phyloP scores from a whole-genome alignment of 2,888 invertebrate species.

The Drosophila subsilvestris region DNA sequence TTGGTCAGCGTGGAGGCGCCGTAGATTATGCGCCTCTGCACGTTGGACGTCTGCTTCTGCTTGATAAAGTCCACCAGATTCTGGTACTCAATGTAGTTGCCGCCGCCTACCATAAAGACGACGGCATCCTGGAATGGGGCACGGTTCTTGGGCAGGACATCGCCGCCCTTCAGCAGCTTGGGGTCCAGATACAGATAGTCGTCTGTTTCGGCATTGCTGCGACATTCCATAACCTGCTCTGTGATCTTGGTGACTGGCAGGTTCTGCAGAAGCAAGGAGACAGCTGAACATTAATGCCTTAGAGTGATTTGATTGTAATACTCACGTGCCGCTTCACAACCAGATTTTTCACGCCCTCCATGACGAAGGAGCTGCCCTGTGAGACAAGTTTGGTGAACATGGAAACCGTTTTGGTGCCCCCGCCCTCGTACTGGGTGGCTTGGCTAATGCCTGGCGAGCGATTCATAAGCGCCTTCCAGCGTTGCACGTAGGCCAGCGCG shows the following conservation, averaged over 20 bases:
- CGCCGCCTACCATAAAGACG: conserved; percentile 95
- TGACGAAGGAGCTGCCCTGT: conserved; percentile 98
- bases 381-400: conserved; percentile 99
- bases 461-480: conserved; percentile 89
- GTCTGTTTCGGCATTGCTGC: conserved; percentile 90
- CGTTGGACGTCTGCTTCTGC: conserved; percentile 89
- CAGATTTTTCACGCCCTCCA: conserved; percentile 99
- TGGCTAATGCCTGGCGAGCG: conserved; percentile 84
- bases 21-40: conserved; percentile 93
- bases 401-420: conserved; percentile 97
- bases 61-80: conserved; percentile 98
- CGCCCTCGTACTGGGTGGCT: conserved; percentile 94
- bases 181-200: conserved; percentile 98
- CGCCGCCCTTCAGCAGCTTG: conserved; percentile 92
- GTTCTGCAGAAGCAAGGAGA: conserved; percentile 87
- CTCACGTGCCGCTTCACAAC: conserved; percentile 98
- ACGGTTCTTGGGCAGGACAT: conserved; percentile 87
- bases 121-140: conserved; percentile 93
- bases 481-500: conserved; percentile 93
- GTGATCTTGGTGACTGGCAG: conserved; percentile 97
- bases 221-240: conserved; percentile 93
- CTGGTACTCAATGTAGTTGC: conserved; percentile 99
- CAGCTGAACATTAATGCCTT: neutral
- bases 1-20: conserved; percentile 97
- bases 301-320: conserved; percentile 52